A percentile compares a stretch with the other conserved stretches of the same genome.
phyloP scores from a whole-genome alignment of 2,113 vertebrate genomes.

The Lampris incognitus region DNA sequence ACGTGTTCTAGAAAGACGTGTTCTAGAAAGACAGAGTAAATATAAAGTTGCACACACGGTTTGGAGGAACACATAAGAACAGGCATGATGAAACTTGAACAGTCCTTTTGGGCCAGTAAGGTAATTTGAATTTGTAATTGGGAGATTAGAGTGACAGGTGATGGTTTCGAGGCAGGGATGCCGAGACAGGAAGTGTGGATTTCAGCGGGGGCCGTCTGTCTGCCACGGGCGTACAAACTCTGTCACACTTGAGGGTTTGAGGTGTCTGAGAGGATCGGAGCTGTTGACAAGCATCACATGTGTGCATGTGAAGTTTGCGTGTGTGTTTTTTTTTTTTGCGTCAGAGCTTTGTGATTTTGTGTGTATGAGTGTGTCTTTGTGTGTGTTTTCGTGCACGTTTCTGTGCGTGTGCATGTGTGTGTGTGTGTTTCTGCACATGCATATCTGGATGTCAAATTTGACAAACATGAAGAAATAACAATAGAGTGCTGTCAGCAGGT shows the following conservation, averaged over 20 bases:
- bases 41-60: too few species aligned
- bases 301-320: neutral
- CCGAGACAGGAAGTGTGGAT: constrained; percentile 63
- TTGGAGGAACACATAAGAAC: too few species aligned
- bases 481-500: constrained; percentile 85
- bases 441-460: constrained; percentile 62
- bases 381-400: constrained; percentile 35
- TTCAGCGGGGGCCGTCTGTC: constrained; percentile 36
- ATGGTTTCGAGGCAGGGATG: constrained; percentile 50
- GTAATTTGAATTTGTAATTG: too few species aligned
- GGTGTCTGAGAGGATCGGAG: constrained; percentile 77
- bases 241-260: constrained; percentile 75
- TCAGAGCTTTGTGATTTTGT: neutral
- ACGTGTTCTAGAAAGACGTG: too few species aligned
- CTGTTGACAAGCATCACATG: constrained; percentile 54
- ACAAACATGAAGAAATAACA: constrained; percentile 77
- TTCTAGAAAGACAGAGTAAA: too few species aligned
- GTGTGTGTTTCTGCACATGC: constrained; percentile 11
- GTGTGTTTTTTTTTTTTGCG: neutral
- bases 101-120: too few species aligned
- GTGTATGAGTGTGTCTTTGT: neutral
- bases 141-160: constrained; percentile 54
- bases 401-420: constrained; percentile 43
- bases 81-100: too few species aligned
- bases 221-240: constrained; percentile 70